Percentiles rank a stretch among this genome's conserved stretches.
phyloP scores from a whole-genome alignment of 2,113 vertebrate genomes.

The Kryptolebias marmoratus region DNA sequence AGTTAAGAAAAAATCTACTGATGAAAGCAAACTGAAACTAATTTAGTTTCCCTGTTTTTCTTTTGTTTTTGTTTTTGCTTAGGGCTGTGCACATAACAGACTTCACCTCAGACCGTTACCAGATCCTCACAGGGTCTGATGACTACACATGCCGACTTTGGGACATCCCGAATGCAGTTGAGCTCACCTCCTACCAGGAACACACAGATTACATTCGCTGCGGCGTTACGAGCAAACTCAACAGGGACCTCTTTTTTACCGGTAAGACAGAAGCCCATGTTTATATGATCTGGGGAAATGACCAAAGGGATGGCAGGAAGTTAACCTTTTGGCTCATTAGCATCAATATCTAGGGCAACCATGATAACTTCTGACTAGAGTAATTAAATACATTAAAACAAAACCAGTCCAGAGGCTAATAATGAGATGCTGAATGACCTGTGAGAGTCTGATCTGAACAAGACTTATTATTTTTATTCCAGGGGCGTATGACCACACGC shows the following conservation, averaged over 20 bases:
- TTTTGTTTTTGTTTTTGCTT: constrained; percentile 3
- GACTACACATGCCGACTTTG: constrained; percentile 91
- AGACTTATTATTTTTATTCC: neutral
- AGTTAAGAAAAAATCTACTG: fast-evolving
- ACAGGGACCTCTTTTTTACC: constrained; percentile 91
- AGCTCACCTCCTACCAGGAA: constrained; percentile 85
- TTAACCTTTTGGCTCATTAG: neutral
- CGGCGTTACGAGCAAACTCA: constrained; percentile 88
- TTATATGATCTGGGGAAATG: neutral
- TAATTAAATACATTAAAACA: neutral
- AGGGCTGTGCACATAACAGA: constrained; percentile 91
- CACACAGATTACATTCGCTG: constrained; percentile 95
- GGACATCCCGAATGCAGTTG: constrained; percentile 88
- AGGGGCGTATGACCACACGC: constrained; percentile 97
- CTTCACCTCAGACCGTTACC: constrained; percentile 90
- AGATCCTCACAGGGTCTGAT: constrained; percentile 91
- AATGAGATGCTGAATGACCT: neutral
- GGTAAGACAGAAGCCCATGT: constrained; percentile 75
- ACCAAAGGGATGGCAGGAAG: neutral
- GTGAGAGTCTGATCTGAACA: neutral
- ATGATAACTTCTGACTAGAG: neutral
- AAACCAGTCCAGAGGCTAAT: neutral
- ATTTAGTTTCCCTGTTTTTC: neutral
- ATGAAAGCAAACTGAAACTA: neutral
- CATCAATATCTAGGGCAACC: neutral